These are phyloP conservation scores for Todus mexicanus DNA, from an alignment of 2,797 vertebrate species.

Conservation along the genomic window DNA sequence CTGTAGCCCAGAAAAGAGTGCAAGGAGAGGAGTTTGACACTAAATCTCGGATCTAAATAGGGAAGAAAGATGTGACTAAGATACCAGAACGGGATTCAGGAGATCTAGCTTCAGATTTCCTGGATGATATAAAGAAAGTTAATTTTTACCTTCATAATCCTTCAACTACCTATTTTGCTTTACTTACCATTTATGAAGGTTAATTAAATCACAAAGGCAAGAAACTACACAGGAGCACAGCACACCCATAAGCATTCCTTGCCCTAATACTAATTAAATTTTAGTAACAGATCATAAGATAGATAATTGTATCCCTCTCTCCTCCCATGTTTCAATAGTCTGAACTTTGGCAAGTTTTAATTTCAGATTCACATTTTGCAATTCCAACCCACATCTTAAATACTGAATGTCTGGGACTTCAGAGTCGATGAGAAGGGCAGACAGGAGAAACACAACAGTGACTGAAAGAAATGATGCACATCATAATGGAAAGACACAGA, in stretches of 20 bases:
- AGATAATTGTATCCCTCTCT: neutral
- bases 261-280: neutral
- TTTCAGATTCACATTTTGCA: neutral
- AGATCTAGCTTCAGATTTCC: neutral
- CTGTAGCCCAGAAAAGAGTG: neutral
- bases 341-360: neutral
- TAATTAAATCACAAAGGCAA: neutral
- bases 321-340: neutral
- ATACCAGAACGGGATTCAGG: neutral
- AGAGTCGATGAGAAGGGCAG: neutral
- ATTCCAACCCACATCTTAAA: neutral
- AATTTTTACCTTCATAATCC: neutral
- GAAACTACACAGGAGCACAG: neutral
- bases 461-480: neutral
- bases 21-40: neutral
- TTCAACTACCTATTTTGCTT: neutral
- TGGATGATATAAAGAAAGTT: neutral
- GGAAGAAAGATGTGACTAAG: neutral
- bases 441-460: neutral
- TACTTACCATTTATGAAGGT: neutral
- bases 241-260: neutral
- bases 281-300: neutral
- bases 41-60: neutral
- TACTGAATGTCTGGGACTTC: neutral
- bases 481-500: neutral